These are phyloP conservation scores for Araneus ventricosus DNA, from an alignment of 1,140 invertebrate genomes.

Conservation along the genomic window DNA sequence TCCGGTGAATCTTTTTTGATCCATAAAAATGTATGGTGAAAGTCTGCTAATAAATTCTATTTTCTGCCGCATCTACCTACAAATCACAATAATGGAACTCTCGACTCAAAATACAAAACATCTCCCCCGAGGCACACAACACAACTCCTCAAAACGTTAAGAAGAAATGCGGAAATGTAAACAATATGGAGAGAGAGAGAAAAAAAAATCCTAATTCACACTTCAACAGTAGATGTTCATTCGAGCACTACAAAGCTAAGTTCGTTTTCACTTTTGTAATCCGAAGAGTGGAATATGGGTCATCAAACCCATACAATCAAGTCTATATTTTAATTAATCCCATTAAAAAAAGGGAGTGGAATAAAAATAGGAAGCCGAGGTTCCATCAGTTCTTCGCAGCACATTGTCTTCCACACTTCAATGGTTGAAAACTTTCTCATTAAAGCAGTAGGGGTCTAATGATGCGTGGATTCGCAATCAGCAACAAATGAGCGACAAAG, in stretches of 20 bases:
- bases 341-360: not conserved
- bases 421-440: conserved; percentile 23
- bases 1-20: too few species aligned
- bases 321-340: not conserved
- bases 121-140: not conserved
- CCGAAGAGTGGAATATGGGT: conserved; percentile 3
- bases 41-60: too few species aligned
- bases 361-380: not conserved
- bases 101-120: not conserved
- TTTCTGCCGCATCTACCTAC: not conserved
- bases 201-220: not conserved
- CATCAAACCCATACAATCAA: conserved; percentile 37
- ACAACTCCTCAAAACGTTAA: not conserved
- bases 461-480: not conserved
- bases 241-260: not conserved
- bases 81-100: not conserved
- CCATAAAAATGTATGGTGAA: too few species aligned
- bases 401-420: not conserved
- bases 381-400: not conserved
- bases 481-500: not conserved
- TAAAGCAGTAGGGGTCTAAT: not conserved
- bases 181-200: not conserved
- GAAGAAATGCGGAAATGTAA: not conserved
- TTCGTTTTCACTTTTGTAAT: conserved; percentile 45
- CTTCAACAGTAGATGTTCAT: not conserved